Evolutionary conservation across 2,888 invertebrate genomes (phyloP), one percentile per base, ranked within the genome.

Genomic region (Protophormia terraenovae): DNA sequence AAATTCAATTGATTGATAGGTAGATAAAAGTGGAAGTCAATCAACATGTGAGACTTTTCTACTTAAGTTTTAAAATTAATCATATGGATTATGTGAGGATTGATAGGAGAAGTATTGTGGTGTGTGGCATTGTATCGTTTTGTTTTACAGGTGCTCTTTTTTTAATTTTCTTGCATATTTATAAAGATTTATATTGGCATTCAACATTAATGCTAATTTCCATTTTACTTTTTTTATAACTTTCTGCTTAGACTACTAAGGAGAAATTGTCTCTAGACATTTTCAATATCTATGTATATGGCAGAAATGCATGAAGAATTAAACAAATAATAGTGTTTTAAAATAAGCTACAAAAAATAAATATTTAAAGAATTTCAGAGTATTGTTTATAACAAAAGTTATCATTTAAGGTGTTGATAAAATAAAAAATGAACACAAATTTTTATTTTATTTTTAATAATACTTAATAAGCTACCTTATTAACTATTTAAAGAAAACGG

Each of bases 201-300:
- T 53, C 45, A 76, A 66, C 14, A 64, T 75, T 50, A 35, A 66
- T 76, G 53, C 53, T 41, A 53, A 66, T 76, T 55, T 55, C 1
- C 41, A 1, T 14, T 50, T 27, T 16, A 16, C 16, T 29, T 8
- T 41, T 14, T 64, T 16, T 41, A 22, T 24, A 35, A 16, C 1
- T 0, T 22, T 50, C 8, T n/a, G 22, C 22, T 32, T 35, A 14
- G 3, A 27, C 38, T 41, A 2, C 4, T 55, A 27, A 27, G 64
- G 50, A 64, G 53, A 53, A 38, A 38, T 19, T 66, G 19, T 64
- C 19, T 16, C 12, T 8, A 12, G 35, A 62, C 47, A 73, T 22
- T 0, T 10, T 69, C 24, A 53, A 10, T 60, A 27, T n/a, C 19
- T 29, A 41, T 22, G 41, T 53, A 53, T 41, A 66, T 19, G 53